phyloP scores from a whole-genome alignment of 2,113 vertebrate genomes.

The Zosterops lateralis region DNA sequence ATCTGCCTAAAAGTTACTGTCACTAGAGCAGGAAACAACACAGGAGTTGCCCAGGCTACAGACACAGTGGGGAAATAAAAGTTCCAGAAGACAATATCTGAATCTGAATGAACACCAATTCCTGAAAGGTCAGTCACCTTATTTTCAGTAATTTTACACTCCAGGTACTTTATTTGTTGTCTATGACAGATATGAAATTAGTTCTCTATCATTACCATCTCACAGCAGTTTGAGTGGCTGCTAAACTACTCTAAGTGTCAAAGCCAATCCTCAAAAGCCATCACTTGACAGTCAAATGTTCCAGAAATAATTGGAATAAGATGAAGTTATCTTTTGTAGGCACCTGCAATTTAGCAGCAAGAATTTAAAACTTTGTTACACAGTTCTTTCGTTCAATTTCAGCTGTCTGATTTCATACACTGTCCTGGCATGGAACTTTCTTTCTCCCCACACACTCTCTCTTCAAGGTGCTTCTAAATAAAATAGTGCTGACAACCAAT shows the following conservation, averaged over 20 bases:
- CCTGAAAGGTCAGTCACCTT: background rate
- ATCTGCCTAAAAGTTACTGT: fast-evolving
- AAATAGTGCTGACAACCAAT: background rate
- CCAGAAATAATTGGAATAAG: background rate
- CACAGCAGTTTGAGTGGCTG: background rate
- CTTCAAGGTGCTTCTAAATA: background rate
- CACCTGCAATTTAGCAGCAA: background rate
- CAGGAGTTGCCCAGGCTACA: background rate
- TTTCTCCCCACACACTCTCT: background rate
- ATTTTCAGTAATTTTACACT: background rate
- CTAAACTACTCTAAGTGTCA: background rate
- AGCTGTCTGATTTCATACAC: background rate
- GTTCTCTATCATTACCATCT: background rate
- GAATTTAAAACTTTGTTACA: background rate
- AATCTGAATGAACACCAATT: background rate
- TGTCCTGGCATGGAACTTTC: background rate
- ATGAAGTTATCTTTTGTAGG: background rate
- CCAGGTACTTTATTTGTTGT: background rate
- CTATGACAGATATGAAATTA: background rate
- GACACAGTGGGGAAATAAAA: background rate
- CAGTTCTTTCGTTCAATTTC: background rate
- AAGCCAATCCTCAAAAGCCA: background rate
- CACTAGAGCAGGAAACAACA: background rate
- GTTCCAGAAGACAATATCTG: background rate
- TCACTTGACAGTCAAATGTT: background rate